Evolutionary conservation across 2,797 vertebrate genomes (phyloP).

Genomic region (Oreochromis mossambicus): DNA sequence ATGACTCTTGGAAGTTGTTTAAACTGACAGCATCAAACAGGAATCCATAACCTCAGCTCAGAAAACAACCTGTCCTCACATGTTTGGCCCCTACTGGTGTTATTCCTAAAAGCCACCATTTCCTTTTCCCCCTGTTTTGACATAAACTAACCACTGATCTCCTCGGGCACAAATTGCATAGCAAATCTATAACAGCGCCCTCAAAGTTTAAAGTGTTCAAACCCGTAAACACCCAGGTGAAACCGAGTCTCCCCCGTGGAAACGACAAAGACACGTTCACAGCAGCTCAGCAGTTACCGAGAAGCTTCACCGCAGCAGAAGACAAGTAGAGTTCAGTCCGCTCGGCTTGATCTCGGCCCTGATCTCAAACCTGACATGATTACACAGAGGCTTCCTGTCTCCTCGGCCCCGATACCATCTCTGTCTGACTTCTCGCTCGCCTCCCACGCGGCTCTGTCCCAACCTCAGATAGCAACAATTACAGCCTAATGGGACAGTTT

Average conservation of each 20-base stretch:
- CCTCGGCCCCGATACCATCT: constrained; percentile 73
- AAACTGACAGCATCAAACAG: constrained; percentile 18
- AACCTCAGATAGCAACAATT: constrained; percentile 72
- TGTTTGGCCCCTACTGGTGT: neutral
- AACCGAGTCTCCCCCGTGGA: neutral
- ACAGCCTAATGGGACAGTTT: constrained; percentile 69
- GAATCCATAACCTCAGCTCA: neutral
- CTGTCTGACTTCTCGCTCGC: constrained; percentile 58
- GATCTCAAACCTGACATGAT: constrained; percentile 77
- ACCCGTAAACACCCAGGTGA: constrained; percentile 21
- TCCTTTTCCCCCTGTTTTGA: neutral
- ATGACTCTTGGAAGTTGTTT: neutral
- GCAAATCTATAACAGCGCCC: neutral
- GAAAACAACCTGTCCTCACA: constrained; percentile 15
- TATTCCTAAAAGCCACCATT: neutral
- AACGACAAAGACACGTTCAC: constrained; percentile 22
- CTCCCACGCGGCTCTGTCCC: constrained; percentile 45
- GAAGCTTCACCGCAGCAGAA: constrained; percentile 12
- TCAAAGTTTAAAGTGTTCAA: neutral
- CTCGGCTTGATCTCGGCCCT: constrained; percentile 45
- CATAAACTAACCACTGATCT: neutral
- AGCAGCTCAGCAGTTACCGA: neutral
- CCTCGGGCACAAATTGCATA: neutral
- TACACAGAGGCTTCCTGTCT: constrained; percentile 79
- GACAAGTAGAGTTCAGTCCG: constrained; percentile 34